Evolutionary conservation across 1,140 invertebrate species (phyloP).

Genomic region (Lasioglossum baleicum): DNA sequence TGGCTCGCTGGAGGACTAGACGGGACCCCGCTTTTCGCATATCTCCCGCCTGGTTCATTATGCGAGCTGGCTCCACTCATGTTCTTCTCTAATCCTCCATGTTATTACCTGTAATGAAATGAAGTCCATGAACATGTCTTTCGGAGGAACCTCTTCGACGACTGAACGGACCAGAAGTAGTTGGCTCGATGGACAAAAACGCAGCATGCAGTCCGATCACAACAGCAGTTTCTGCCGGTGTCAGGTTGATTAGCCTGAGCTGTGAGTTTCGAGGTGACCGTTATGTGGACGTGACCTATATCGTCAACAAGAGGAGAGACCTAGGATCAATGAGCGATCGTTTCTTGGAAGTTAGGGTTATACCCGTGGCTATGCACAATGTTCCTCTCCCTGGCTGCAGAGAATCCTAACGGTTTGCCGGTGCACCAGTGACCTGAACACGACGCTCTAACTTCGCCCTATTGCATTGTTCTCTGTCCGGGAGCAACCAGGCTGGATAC

Average conservation of each 20-base stretch:
- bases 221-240: conserved; percentile 48
- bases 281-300: conserved; percentile 64
- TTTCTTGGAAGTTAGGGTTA: conserved; percentile 63
- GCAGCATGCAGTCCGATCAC: conserved; percentile 37
- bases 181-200: conserved; percentile 4
- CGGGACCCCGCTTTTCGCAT: too few species aligned
- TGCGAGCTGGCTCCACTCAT: too few species aligned
- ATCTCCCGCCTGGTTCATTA: too few species aligned
- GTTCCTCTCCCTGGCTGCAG: conserved; percentile 36
- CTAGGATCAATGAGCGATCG: conserved; percentile 63
- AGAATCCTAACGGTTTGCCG: conserved; percentile 59
- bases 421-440: conserved; percentile 59
- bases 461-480: conserved; percentile 37
- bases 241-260: conserved; percentile 58
- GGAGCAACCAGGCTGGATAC: background rate
- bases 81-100: too few species aligned
- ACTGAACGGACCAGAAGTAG: conserved; percentile 22
- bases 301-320: conserved; percentile 35
- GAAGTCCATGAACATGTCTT: conserved; percentile 4
- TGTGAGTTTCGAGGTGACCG: conserved; percentile 54
- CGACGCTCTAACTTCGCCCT: conserved; percentile 44
- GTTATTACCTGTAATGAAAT: too few species aligned
- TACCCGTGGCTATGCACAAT: conserved; percentile 61
- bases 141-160: background rate
- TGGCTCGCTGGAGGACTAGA: too few species aligned